A percentile compares a stretch with the other conserved stretches of the same genome.
phyloP scores from a whole-genome alignment of 2,113 vertebrate species.

The Callocephalon fimbriatum region DNA sequence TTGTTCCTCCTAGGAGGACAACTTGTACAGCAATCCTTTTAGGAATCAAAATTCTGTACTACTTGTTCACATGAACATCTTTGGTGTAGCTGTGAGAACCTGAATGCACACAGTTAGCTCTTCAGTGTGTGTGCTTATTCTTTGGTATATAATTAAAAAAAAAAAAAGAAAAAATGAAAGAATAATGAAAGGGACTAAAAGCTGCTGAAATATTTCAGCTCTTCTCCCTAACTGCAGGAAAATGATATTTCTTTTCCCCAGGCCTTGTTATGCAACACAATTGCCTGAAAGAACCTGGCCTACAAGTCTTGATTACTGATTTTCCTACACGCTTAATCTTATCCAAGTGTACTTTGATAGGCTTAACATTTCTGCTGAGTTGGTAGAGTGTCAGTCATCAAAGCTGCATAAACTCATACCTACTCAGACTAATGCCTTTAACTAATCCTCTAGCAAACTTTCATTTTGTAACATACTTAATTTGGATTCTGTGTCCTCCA shows the following conservation, averaged over 20 bases:
- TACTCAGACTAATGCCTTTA: not conserved
- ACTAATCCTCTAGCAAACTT: constrained; percentile 17
- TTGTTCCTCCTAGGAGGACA: not conserved
- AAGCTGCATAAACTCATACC: not conserved
- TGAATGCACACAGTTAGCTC: not conserved
- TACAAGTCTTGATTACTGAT: constrained; percentile 41
- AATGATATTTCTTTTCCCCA: not conserved
- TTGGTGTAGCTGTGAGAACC: not conserved
- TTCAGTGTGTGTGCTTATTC: not conserved
- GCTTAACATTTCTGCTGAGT: not conserved
- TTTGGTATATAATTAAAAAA: not conserved
- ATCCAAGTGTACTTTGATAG: not conserved
- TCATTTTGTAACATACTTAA: not conserved
- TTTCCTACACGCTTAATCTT: constrained; percentile 36
- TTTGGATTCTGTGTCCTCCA: not conserved
- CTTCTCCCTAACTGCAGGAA: not conserved
- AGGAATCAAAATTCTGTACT: not conserved
- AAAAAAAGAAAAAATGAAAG: too few species aligned
- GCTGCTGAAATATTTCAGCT: constrained; percentile 17
- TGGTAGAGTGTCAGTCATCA: not conserved
- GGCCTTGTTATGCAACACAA: not conserved
- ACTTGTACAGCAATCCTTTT: not conserved
- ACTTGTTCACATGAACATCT: not conserved
- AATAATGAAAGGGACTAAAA: not conserved
- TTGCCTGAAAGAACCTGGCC: constrained; percentile 37